phyloP scores from a whole-genome alignment of 2,888 invertebrate species.

The Lymantria dispar region DNA sequence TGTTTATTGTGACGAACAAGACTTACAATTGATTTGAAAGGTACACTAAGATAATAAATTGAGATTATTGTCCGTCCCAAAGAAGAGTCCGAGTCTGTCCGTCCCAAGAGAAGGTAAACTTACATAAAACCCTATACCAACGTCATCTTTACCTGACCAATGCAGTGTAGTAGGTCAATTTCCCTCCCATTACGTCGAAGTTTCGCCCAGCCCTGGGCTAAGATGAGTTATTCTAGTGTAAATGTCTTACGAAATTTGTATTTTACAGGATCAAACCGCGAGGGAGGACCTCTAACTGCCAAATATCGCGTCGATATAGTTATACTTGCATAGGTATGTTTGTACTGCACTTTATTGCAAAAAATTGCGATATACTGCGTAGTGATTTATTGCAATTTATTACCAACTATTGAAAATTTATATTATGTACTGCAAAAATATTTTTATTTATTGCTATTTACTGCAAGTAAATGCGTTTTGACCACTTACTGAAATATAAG shows the following conservation, averaged over 20 bases:
- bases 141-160: too few species aligned
- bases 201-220: too few species aligned
- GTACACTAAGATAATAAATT: too few species aligned
- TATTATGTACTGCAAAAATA: neutral
- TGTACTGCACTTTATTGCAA: conserved; percentile 5
- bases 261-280: conserved; percentile 18
- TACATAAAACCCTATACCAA: too few species aligned
- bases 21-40: too few species aligned
- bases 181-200: too few species aligned
- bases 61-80: too few species aligned
- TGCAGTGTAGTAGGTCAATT: too few species aligned
- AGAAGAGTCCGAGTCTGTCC: too few species aligned
- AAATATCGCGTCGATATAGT: conserved; percentile 14
- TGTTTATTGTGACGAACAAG: too few species aligned
- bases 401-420: neutral
- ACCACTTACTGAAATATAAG: neutral
- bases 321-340: conserved; percentile 1
- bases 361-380: neutral
- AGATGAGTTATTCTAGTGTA: too few species aligned
- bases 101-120: too few species aligned
- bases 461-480: neutral
- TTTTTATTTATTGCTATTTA: neutral
- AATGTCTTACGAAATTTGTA: neutral
- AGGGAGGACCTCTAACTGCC: conserved; percentile 22
- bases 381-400: neutral